Percentiles rank a stretch among this genome's conserved stretches.
phyloP scores from a whole-genome alignment of 2,113 vertebrate genomes.

The Pollimyrus isidori region DNA sequence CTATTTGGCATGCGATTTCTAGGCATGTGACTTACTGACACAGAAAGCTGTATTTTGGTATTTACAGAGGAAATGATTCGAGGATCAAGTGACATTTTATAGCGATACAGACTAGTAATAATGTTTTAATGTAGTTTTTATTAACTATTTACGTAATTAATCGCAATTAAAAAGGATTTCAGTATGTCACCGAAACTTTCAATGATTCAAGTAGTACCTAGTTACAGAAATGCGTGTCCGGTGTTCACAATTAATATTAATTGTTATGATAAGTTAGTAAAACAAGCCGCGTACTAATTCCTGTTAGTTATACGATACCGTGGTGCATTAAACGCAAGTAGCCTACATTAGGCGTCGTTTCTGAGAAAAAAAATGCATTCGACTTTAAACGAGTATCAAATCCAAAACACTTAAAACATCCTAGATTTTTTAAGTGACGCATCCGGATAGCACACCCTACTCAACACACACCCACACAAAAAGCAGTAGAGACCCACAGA shows the following conservation, averaged over 20 bases:
- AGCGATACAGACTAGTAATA: not conserved
- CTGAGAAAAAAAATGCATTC: not conserved
- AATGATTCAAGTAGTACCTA: not conserved
- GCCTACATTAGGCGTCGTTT: not conserved
- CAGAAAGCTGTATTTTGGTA: not conserved
- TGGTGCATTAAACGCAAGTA: not conserved
- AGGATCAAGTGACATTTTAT: not conserved
- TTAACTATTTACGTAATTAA: not conserved
- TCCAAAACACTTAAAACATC: not conserved
- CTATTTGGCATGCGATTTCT: not conserved
- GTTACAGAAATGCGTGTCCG: not conserved
- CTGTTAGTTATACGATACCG: not conserved
- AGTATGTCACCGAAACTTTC: not conserved
- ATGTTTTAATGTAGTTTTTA: not conserved
- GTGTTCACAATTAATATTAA: not conserved
- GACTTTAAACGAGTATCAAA: not conserved
- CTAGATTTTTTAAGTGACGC: not conserved
- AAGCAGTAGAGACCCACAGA: not conserved
- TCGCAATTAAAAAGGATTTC: not conserved
- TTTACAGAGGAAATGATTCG: not conserved
- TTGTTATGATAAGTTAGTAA: not conserved
- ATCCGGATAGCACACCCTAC: not conserved
- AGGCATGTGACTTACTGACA: not conserved
- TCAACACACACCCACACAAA: not conserved
- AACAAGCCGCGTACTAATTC: not conserved